Conservation (phyloP, 2,888 invertebrate species). For the Sinhomidia bicolor region DNA sequence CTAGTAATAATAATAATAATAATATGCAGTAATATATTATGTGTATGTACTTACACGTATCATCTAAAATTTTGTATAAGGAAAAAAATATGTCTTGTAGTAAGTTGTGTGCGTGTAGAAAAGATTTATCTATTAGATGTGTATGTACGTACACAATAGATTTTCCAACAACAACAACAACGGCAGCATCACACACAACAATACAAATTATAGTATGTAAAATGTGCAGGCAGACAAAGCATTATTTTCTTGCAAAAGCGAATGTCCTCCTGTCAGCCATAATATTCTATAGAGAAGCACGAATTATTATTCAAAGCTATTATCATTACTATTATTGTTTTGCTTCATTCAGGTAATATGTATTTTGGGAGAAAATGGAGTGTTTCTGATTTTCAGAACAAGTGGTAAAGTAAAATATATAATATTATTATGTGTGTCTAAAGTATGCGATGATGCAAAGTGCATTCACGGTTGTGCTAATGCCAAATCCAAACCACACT, state of each 20-base stretch:
- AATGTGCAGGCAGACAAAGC: slow-evolving; percentile 14
- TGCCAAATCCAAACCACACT: too few relatives aligned
- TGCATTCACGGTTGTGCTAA: too few relatives aligned
- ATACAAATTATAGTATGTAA: slow-evolving; percentile 29
- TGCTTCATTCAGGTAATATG: neutral
- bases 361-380: slow-evolving; percentile 20
- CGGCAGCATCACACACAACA: neutral
- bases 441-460: too few relatives aligned
- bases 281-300: slow-evolving; percentile 2
- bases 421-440: too few relatives aligned
- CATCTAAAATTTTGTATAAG: too few relatives aligned
- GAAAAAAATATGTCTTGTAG: neutral
- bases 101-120: neutral
- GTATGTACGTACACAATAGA: neutral
- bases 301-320: slow-evolving; percentile 7
- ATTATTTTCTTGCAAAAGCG: neutral
- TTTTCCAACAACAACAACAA: too few relatives aligned
- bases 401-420: neutral
- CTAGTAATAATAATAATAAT: too few relatives aligned
- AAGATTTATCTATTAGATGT: slow-evolving; percentile 19
- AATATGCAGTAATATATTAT: neutral
- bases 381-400: slow-evolving; percentile 21
- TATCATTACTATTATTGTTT: slow-evolving; percentile 13
- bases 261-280: neutral
- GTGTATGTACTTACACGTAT: too few relatives aligned